A percentile compares a stretch with the other conserved stretches of the same genome.
These are phyloP conservation scores for Buphagus erythrorhynchus DNA, from an alignment of 2,797 vertebrate genomes.

Conservation along the genomic window DNA sequence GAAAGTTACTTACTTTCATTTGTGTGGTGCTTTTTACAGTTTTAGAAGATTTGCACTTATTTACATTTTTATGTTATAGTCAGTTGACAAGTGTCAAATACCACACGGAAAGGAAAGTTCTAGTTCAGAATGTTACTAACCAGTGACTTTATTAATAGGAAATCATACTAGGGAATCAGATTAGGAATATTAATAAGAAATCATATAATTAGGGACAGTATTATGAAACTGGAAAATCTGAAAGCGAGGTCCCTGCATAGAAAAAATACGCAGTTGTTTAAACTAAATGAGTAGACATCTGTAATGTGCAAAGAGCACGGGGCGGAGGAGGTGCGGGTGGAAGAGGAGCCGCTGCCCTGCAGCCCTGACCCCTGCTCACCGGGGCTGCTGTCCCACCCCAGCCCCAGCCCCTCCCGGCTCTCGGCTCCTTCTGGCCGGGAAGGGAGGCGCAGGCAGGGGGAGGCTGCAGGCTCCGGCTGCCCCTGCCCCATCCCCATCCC, in stretches of 20 bases:
- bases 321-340: background rate
- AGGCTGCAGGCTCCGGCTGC: rapidly evolving
- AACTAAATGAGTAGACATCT: background rate
- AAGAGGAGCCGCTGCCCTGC: background rate
- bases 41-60: background rate
- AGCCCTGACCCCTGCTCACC: background rate
- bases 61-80: background rate
- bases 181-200: background rate
- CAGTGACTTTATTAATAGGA: background rate
- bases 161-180: background rate
- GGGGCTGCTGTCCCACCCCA: background rate
- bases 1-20: conserved; percentile 29
- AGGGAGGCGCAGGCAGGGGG: rapidly evolving
- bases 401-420: background rate
- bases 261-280: rapidly evolving
- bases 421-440: background rate
- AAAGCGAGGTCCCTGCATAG: rapidly evolving
- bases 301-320: rapidly evolving
- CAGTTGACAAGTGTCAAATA: background rate
- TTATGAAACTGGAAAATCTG: background rate
- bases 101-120: background rate
- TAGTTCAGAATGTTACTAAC: background rate
- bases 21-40: background rate
- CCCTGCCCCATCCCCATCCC: rapidly evolving
- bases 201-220: background rate